Evolutionary conservation across 2,113 vertebrate genomes (phyloP).

Genomic region (Emydocephalus ijimae): DNA sequence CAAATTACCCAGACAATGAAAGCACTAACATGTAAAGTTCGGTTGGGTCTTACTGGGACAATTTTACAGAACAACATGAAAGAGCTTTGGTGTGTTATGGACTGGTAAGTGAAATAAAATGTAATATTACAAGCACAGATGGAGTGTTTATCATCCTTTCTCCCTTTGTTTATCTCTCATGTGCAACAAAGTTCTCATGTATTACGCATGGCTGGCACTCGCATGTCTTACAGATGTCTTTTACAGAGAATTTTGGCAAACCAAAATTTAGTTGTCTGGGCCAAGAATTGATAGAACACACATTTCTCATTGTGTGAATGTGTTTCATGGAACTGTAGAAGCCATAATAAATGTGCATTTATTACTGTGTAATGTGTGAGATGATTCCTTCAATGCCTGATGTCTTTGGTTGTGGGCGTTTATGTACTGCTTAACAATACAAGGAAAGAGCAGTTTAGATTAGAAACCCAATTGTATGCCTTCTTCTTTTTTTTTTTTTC

Average conservation of each 20-base stretch:
- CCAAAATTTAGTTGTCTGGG: background rate
- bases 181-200: background rate
- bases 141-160: background rate
- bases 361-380: background rate
- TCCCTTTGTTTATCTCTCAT: background rate
- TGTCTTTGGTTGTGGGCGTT: background rate
- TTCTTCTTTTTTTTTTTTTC: too few species aligned
- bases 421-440: background rate
- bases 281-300: background rate
- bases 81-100: constrained; percentile 97
- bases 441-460: background rate
- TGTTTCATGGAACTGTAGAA: background rate
- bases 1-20: constrained; percentile 92
- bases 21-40: constrained; percentile 79
- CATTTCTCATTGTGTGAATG: background rate
- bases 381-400: background rate
- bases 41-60: constrained; percentile 93
- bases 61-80: constrained; percentile 95
- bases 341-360: background rate
- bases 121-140: background rate
- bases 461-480: background rate
- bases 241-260: background rate
- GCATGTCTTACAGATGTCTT: background rate
- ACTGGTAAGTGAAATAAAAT: constrained; percentile 77
- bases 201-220: background rate